phyloP scores from a whole-genome alignment of 2,113 vertebrate species.

The Sclerurus mexicanus region DNA sequence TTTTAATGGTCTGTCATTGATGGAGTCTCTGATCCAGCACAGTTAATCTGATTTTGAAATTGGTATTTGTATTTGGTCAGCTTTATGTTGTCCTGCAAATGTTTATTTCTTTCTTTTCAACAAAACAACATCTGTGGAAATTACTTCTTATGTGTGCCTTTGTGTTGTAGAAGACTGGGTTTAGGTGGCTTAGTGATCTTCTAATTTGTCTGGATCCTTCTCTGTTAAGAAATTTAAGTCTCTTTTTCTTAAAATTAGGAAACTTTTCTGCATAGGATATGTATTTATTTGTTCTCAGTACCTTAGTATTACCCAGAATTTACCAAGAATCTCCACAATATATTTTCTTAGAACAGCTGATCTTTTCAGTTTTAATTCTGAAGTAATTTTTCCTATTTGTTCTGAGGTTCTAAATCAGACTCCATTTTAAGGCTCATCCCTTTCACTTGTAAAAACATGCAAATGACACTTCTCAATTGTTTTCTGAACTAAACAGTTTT shows the following conservation, averaged over 20 bases:
- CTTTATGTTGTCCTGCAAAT: neutral
- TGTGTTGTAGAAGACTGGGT: neutral
- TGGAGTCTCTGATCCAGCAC: neutral
- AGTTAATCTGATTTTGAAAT: neutral
- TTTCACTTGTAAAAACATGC: conserved; percentile 35
- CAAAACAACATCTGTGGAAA: neutral
- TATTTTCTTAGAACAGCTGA: conserved; percentile 8
- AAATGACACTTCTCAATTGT: conserved; percentile 19
- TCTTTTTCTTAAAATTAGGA: neutral
- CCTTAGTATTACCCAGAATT: neutral
- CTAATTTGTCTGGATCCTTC: neutral
- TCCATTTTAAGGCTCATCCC: neutral
- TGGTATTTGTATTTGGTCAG: neutral
- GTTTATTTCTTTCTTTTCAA: neutral
- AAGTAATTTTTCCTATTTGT: neutral
- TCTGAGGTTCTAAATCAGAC: neutral
- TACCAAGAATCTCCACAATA: neutral
- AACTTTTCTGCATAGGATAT: neutral
- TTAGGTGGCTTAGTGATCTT: neutral
- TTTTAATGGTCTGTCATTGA: neutral
- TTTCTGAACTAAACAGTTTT: neutral
- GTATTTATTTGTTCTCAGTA: neutral
- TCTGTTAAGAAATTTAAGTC: neutral
- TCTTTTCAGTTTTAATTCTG: neutral
- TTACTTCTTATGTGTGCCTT: neutral